Base-by-base conservation (phyloP, 2,113 vertebrate species). In the Sinocyclocheilus grahami region DNA sequence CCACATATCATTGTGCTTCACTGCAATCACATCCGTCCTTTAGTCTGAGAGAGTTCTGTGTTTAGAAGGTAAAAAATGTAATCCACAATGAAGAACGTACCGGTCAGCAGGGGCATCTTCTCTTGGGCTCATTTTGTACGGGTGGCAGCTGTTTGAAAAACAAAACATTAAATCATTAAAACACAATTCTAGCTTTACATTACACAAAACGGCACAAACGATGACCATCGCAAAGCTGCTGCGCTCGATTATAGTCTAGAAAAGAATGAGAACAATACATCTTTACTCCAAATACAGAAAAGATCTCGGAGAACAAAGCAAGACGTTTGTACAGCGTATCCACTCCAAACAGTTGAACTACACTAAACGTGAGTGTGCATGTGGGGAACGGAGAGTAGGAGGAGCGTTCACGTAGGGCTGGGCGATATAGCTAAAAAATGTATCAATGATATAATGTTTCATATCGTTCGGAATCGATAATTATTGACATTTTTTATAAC, bases 61-160 rank as follows among this genome's bases (percentile, higher is more conserved):
- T 16, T 53, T 53, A 16, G 4, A 53, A 53, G 13, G 13, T 1
- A 16, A 53, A 53, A 16, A 16, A 16, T 3, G 0, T 0, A 53
- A 53, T 13, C 12, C 3, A 27, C 4, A 18, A 10, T 10, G 20
- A 53, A 53, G 4, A 14, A 79, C 88, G 14, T 72, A 89, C 89
- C 82, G 77, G 82, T 89, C 89, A 5, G 30, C 3, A 0, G 86
- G 89, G 9, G 53, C 13, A 0, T 24, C 62, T 3, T 72, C 37
- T 60, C 69, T 12, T 84, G 24, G 82, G 71, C 10, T 77, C 85
- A 88, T 89, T 53, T 53, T 84, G 37, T 11, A 9, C 1, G 0
- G 42, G 12, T 48, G 11, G 18, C 12, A 46, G 55, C 62, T 72
- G 48, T 87, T 42, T 22, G 8, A 18, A 11, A 18, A 18, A 53